These are phyloP conservation scores for Syrrhaptes paradoxus DNA, from an alignment of 2,113 vertebrate species.

Conservation along the genomic window DNA sequence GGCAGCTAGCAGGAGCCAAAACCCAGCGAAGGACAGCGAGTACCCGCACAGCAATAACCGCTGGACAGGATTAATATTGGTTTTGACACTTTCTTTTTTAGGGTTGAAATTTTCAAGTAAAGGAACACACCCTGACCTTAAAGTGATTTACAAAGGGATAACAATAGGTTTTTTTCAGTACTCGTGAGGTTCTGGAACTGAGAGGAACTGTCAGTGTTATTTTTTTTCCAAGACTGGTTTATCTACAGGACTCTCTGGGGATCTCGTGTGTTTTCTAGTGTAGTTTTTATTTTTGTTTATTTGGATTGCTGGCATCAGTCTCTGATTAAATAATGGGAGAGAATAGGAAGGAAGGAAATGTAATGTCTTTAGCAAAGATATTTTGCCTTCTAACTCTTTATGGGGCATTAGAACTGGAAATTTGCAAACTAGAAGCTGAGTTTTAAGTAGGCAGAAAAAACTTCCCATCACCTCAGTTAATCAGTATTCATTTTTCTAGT, in stretches of 20 bases:
- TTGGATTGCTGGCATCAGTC: background rate
- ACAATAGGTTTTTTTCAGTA: background rate
- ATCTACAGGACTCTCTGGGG: background rate
- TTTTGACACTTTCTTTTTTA: background rate
- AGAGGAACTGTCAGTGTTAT: background rate
- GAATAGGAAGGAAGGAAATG: background rate
- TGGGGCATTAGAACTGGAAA: background rate
- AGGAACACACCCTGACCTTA: background rate
- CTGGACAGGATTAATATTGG: background rate
- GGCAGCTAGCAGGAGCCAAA: background rate
- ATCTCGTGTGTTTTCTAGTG: background rate
- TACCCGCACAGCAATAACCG: background rate
- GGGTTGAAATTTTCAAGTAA: background rate
- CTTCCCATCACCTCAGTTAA: background rate
- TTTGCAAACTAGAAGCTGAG: background rate
- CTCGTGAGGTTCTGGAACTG: background rate
- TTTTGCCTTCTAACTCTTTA: background rate
- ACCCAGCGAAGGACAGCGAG: background rate
- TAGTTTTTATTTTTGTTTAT: background rate
- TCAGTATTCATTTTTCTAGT: background rate
- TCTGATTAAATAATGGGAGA: background rate
- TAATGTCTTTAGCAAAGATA: background rate
- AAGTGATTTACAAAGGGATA: background rate
- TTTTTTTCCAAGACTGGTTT: background rate
- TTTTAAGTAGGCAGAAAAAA: background rate